Base-by-base conservation (phyloP, 2,888 invertebrate species). In the Noctua fimbriata region DNA sequence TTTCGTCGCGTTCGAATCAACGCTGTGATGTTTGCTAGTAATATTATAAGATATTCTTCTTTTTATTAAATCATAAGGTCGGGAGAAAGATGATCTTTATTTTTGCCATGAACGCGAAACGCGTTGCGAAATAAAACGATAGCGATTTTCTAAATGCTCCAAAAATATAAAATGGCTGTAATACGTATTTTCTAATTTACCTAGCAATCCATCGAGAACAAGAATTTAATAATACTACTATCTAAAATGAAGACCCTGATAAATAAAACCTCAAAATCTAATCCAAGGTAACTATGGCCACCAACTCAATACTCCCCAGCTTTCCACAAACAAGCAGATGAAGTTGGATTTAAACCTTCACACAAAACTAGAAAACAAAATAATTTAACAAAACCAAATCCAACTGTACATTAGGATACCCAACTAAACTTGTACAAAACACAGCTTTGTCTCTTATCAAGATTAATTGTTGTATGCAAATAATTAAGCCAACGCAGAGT, bases 401-500 rank as follows among this genome's bases (percentile, higher is more conserved):
- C 41, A 72, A 65, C 76, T 58, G 4, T 16, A 58, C 49, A 79
- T 65, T 36, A 63, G 41, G 21, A 65, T 14, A 72, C 24, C 44
- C 21, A 69, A 32, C 44, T 65, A n/a, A 63, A 63, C 69, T 84
- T 9, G 28, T 83, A 55, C 47, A 75, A 75, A 79, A 84, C 77
- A 82, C 16, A 70, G 77, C 69, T 55, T 78, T 44, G 41, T 44
- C 63, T 78, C 16, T 79, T 69, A 88, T 83, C 65, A 86, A 88
- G 78, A 83, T 83, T 78, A 83, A 86, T 81, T 52, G 75, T 73
- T 69, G 58, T 63, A 79, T 83, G 70, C 73, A 86, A 81, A 87
- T 86, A 82, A 63, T 82, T 82, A 80, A 79, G 70, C 74, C 60
- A 55, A 81, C 73, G 66, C 78, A 72, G 66, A 73, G 66, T 74